Base-by-base conservation (phyloP, 2,888 invertebrate species). In the Orthonychiurus folsomi region DNA sequence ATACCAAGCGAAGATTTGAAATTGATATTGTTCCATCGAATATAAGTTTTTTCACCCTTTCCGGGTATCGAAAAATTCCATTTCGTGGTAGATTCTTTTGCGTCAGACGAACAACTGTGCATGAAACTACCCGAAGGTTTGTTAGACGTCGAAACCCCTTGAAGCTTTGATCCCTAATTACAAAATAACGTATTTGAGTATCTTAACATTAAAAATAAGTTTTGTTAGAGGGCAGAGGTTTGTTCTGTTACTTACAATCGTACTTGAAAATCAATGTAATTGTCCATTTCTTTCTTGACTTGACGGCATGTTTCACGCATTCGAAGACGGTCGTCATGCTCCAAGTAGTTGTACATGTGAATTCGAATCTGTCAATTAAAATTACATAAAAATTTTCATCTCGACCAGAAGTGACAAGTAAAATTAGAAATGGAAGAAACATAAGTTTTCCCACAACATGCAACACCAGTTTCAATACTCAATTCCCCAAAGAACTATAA, bases 211-310 rank as follows among this genome's bases (percentile, higher is more conserved):
- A n/a, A n/a, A n/a, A n/a, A n/a, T n/a, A n/a, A n/a, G n/a, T n/a
- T n/a, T n/a, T n/a, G n/a, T n/a, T n/a, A n/a, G n/a, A n/a, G n/a
- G n/a, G n/a, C n/a, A n/a, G n/a, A n/a, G n/a, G n/a, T n/a, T n/a
- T n/a, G n/a, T n/a, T n/a, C n/a, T n/a, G n/a, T n/a, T n/a, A n/a
- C n/a, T n/a, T n/a, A n/a, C n/a, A n/a, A n/a, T n/a, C n/a, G n/a
- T 1, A 68, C 28, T 24, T 69, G 66, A 28, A 68, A 69, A 20
- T 67, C 66, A n/a, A 69, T 23, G 47, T 65, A 61, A 52, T 65
- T 63, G 9, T 71, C 71, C 12, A 69, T 59, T 59, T 71, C 71
- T 18, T 54, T 52, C 56, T 67, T 68, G 3, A 66, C 50, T 21
- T 63, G 53, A 1, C 55, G 54, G 50, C 56, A 65, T 5, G 66